Percentiles rank a stretch among this genome's conserved stretches.
These are phyloP conservation scores for Procambarus virginalis DNA, from an alignment of 1,140 invertebrate genomes.

Conservation along the genomic window DNA sequence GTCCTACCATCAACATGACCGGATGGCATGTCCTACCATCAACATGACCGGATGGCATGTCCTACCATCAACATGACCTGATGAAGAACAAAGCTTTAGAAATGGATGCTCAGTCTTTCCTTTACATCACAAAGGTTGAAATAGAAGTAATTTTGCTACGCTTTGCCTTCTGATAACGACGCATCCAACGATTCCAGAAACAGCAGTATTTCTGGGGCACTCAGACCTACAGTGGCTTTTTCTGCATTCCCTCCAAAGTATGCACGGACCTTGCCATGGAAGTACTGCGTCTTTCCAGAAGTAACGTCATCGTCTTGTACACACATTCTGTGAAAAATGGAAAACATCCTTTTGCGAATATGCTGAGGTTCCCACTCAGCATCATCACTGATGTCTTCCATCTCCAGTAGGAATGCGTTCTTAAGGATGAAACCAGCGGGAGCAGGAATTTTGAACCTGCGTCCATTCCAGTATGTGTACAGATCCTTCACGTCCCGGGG, in stretches of 20 bases:
- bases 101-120: no score
- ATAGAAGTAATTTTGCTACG: no score
- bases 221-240: neutral
- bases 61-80: no score
- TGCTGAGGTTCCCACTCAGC: neutral
- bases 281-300: neutral
- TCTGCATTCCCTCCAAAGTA: slow-evolving; percentile 26
- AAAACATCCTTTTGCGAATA: slow-evolving; percentile 13
- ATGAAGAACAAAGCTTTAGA: no score
- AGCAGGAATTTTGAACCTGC: slow-evolving; percentile 24
- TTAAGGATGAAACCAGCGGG: slow-evolving; percentile 33
- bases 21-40: no score
- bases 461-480: slow-evolving; percentile 32
- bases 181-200: neutral
- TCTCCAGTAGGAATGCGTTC: slow-evolving; percentile 19
- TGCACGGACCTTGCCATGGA: slow-evolving; percentile 12
- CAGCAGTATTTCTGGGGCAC: slow-evolving; percentile 21
- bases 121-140: no score
- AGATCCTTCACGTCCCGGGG: slow-evolving; percentile 15
- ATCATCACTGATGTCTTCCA: slow-evolving; percentile 11
- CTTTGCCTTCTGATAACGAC: no score
- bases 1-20: no score
- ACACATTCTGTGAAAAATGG: slow-evolving; percentile 36
- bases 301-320: neutral
- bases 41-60: no score